Evolutionary conservation across 2,113 vertebrate genomes (phyloP).

Genomic region (Oenanthe oenanthe): DNA sequence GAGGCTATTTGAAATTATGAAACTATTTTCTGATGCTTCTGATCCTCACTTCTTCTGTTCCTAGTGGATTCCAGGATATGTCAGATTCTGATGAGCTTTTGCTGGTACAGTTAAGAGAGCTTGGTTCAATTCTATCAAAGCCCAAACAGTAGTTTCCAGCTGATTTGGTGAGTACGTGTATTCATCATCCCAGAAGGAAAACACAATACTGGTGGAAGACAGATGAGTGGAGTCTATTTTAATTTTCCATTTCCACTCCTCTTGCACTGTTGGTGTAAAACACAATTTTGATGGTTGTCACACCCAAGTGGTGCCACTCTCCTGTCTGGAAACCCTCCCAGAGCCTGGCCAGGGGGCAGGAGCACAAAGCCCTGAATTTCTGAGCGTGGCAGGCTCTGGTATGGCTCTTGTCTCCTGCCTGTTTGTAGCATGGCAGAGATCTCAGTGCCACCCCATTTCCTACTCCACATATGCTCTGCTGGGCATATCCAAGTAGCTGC

Average conservation of each 20-base stretch:
- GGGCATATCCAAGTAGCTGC: constrained; percentile 12
- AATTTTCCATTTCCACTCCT: neutral
- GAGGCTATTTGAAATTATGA: neutral
- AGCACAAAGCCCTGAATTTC: neutral
- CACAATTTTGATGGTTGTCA: neutral
- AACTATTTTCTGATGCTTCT: neutral
- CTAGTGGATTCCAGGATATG: neutral
- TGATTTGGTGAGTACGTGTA: neutral
- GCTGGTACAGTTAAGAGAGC: neutral
- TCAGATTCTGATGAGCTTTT: neutral
- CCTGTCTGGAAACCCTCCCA: constrained; percentile 1
- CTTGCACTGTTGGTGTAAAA: neutral
- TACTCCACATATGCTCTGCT: constrained; percentile 13
- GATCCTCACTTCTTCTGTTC: neutral
- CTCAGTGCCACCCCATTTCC: constrained; percentile 9
- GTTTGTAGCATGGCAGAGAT: neutral
- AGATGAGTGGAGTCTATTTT: neutral
- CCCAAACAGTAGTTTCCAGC: neutral
- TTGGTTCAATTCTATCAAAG: neutral
- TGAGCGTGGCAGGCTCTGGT: neutral
- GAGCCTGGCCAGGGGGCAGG: neutral
- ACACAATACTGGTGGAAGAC: neutral
- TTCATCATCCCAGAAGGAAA: neutral
- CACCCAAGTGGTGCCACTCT: neutral
- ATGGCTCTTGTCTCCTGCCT: neutral